A percentile compares a stretch with the other conserved stretches of the same genome.
Evolutionary conservation across 2,888 invertebrate genomes (phyloP).

Genomic region (Brenthis hecate): DNA sequence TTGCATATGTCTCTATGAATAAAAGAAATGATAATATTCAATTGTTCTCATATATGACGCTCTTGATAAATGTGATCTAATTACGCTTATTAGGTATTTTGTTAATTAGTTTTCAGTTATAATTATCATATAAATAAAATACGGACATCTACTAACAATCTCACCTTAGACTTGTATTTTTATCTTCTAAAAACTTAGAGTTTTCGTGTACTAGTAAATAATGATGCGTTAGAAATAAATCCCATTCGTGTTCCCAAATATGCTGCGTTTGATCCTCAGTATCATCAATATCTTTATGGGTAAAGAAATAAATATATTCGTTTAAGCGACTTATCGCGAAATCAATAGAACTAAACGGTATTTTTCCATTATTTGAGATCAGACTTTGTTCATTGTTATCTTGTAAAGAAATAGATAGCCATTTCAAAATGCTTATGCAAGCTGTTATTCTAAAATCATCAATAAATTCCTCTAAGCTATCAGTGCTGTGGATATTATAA

Average conservation of each 20-base stretch:
- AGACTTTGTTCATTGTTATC: constrained; percentile 80
- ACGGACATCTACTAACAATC: background rate
- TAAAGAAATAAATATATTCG: constrained; percentile 88
- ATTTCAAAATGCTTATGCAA: constrained; percentile 91
- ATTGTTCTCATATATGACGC: too few species aligned
- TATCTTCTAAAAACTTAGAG: constrained; percentile 75
- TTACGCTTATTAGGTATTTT: too few species aligned
- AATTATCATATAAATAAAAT: background rate
- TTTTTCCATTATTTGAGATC: constrained; percentile 83
- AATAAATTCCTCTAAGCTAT: constrained; percentile 91
- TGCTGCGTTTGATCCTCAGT: constrained; percentile 84
- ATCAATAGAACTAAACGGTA: constrained; percentile 89
- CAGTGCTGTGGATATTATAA: constrained; percentile 91
- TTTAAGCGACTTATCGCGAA: constrained; percentile 91
- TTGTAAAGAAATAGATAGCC: constrained; percentile 84
- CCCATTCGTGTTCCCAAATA: constrained; percentile 95
- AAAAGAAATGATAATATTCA: too few species aligned
- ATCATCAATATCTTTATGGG: constrained; percentile 90
- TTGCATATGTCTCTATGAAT: too few species aligned
- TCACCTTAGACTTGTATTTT: constrained; percentile 64
- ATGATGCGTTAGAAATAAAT: constrained; percentile 89
- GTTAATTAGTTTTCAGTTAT: constrained; percentile 3
- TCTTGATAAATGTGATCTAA: too few species aligned
- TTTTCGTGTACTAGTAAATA: constrained; percentile 86
- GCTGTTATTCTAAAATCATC: constrained; percentile 95